Percentiles rank a stretch among this genome's conserved stretches.
phyloP scores from a whole-genome alignment of 1,140 invertebrate species.

The Drosophila saltans region DNA sequence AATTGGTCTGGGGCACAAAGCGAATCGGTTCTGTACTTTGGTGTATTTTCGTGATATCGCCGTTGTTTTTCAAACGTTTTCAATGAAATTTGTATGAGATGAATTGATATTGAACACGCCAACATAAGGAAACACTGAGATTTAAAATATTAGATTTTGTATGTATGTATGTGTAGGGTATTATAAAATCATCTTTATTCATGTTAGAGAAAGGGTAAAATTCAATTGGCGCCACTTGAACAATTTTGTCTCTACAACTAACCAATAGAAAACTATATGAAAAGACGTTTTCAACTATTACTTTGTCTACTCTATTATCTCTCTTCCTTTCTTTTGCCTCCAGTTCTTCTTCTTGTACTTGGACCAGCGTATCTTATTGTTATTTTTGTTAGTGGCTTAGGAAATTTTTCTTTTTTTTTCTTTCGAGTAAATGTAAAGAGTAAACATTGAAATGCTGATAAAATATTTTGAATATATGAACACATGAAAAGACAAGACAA shows the following conservation, averaged over 20 bases:
- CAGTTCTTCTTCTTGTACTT: too few species aligned
- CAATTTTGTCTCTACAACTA: background rate
- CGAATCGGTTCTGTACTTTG: too few species aligned
- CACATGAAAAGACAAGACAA: slow-evolving; percentile 9
- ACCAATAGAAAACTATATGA: background rate
- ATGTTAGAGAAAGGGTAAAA: background rate
- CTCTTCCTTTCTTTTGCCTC: background rate
- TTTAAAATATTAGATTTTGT: too few species aligned
- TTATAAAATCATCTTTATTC: background rate
- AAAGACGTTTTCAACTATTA: background rate
- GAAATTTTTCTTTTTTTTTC: background rate
- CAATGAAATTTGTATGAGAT: too few species aligned
- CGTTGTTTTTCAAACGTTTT: too few species aligned
- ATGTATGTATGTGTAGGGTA: background rate
- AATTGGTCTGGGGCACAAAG: too few species aligned
- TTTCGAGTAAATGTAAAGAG: slow-evolving; percentile 19
- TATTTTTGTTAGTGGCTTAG: background rate
- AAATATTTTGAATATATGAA: slow-evolving; percentile 12
- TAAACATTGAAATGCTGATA: slow-evolving; percentile 21
- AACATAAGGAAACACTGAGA: too few species aligned
- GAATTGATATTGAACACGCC: too few species aligned
- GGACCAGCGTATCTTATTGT: too few species aligned
- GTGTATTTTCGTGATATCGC: too few species aligned
- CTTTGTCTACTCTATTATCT: background rate
- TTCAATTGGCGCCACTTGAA: background rate